Base-by-base conservation (phyloP, 30 jellyfish, hydroid and myxozoan genomes). In the Turritopsis dohrnii region DNA sequence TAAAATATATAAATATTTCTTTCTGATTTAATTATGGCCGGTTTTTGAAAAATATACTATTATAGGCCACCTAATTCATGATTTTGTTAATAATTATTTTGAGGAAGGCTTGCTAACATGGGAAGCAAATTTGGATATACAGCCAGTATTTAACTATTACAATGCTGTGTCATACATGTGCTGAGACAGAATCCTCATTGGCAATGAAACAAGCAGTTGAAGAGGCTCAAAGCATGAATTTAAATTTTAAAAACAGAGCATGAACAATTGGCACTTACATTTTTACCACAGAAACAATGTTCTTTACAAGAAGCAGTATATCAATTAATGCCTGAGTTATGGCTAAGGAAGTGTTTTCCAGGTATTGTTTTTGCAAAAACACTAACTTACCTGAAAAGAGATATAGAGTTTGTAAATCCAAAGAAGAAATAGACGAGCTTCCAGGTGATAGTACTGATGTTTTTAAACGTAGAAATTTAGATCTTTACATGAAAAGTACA, bases 51-150 rank as follows among this genome's bases (percentile, higher is more conserved):
- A n/a, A 74, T 74, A 24, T 30, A 74, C 31, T 74, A 74, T 24
- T 8, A 21, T 20, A 24, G 83, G 24, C 13, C 83, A n/a, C 83
- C 83, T 22, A 30, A 24, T 21, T 24, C 83, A 74, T 74, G 83
- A 1, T 74, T n/a, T 24, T 74, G 83, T 74, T 24, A 74, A 74
- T 28, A 74, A 74, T 74, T 74, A 74, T 28, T 74, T 74, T 8
- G 83, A 74, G 25, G 83, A 74, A 74, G 83, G 73, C 8, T 29
- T 74, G 53, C 83, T 20, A 21, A 73, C 53, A 24, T 74, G 83
- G 73, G 65, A 74, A 28, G 83, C 83, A 22, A 74, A 74, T 74
- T 22, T 74, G 65, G 74, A 74, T 74, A 22, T 74, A 74, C 83
- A 74, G 65, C 65, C 83, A 41, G 60, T 41, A 41, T 41, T 41